A percentile compares a stretch with the other conserved stretches of the same genome.
Conservation (phyloP, 2,888 invertebrate genomes). For the Limnephilus marmoratus region DNA sequence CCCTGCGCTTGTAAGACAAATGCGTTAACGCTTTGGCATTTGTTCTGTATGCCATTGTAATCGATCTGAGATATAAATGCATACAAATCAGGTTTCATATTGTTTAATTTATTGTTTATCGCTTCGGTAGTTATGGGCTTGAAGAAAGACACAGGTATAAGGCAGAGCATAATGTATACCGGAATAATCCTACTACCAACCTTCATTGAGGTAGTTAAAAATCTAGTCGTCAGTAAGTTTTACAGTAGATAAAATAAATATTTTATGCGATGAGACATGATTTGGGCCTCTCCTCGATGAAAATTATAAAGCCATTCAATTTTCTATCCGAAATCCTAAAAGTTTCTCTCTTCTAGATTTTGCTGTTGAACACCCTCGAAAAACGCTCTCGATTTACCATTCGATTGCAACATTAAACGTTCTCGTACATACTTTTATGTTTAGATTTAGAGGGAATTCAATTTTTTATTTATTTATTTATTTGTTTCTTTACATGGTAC, state of each 20-base stretch:
- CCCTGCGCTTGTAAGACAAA: constrained; percentile 6
- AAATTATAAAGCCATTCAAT: neutral
- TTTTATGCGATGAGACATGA: neutral
- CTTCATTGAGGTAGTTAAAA: neutral
- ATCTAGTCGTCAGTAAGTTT: neutral
- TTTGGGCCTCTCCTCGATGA: too few relatives aligned
- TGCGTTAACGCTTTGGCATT: constrained; percentile 14
- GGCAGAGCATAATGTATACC: neutral
- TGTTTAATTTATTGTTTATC: constrained; percentile 37
- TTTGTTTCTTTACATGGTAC: too few relatives aligned
- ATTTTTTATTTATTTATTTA: too few relatives aligned
- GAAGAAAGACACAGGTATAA: neutral
- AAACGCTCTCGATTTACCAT: too few relatives aligned
- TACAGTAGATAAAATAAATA: neutral
- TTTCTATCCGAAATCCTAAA: too few relatives aligned
- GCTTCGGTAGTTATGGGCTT: neutral
- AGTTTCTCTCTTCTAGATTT: too few relatives aligned
- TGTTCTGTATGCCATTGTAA: constrained; percentile 24
- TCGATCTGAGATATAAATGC: constrained; percentile 35
- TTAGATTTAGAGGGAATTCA: too few relatives aligned
- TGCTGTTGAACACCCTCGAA: too few relatives aligned
- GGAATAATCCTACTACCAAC: neutral
- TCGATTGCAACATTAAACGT: too few relatives aligned
- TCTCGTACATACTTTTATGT: too few relatives aligned
- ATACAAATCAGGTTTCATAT: constrained; percentile 44